Evolutionary conservation across 2,113 vertebrate genomes (phyloP), one percentile per base, ranked within the genome.

Genomic region (Thymallus thymallus): DNA sequence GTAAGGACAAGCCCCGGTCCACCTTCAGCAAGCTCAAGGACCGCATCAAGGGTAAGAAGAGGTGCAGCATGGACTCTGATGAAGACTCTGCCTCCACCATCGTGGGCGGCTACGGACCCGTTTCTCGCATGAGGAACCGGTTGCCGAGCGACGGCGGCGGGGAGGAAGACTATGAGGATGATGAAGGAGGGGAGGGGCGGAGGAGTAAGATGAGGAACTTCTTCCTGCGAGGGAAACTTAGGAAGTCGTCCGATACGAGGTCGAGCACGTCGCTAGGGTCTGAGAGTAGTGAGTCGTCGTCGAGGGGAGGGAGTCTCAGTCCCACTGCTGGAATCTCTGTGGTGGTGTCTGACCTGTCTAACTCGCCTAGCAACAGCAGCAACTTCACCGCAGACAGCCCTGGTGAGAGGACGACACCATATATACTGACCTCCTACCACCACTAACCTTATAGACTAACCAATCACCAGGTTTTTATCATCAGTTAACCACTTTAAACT

Each of bases 241-340:
- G 95, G 60, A 97, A 95, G 84, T 97, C 95, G 0, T 97, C 97
- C 0, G 91, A 98, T 85, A 98, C 94, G 0, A 95, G 95, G 13
- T 99, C 98, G 83, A 98, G 90, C 90, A 96, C 96, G 0, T 99
- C 97, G 0, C 90, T 99, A 80, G 95, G 95, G 4, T 99, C 98
- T 0, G 97, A 97, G 92, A 98, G 97, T 91, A 98, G 96, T 72
- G 81, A 96, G 84, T 97, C 97, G 1, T 97, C 95, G 0, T 94
- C 97, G 3, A 93, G 96, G 0, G 95, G 94, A 0, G 95, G 94
- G 46, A 93, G 94, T 82, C 87, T 93, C 55, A 95, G 87, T 76
- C 94, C 90, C 75, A 94, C 90, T 0, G 91, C 95, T 3, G 94
- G 94, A 22, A 91, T 95, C 16, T 94, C 93, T 0, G 82, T 92